Evolutionary conservation across 2,797 vertebrate genomes (phyloP), one percentile per base, ranked within the genome.

Genomic region (Gymnopithys bicolor): DNA sequence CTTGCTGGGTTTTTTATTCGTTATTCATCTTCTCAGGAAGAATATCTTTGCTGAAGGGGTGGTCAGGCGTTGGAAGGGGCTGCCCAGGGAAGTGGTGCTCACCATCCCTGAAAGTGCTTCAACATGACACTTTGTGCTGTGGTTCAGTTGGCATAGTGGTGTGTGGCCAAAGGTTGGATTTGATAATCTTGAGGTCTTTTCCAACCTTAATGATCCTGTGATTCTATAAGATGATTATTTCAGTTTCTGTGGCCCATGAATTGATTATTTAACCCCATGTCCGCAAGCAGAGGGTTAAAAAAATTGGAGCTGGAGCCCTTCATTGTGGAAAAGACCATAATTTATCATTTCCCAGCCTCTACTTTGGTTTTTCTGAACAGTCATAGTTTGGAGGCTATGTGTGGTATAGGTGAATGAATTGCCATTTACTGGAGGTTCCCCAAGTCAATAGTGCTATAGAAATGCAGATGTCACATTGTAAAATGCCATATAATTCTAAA

Each of bases 311-410:
- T 51, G 79, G 24, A 75, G 43, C 9, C 5, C 8, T 25, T 33
- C 13, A 5, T 9, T 21, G n/a, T 59, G 49, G 41, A 53, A 45
- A 10, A 28, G 22, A 16, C 18, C 2, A 1, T 19, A 2, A 21
- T 87, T 73, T 51, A 6, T 24, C 1, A 8, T 46, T 60, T 56
- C 21, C 14, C 13, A 8, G 19, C 24, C 41, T 64, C 49, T 64
- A 24, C 64, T 49, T 48, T 27, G 28, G 9, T 17, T 51, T 39
- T 68, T 30, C 10, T 37, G 67, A 69, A 13, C 19, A 13, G 35
- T 11, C 56, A 23, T 19, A 11, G 19, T 48, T 10, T 33, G 43
- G 62, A 49, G 24, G 32, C 10, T 19, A 0, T 0, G 0, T 55
- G 43, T 8, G 8, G 55, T 58, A 17, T 15, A 21, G 35, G 33